These are phyloP conservation scores for Sminthurides aquaticus DNA, from an alignment of 2,888 invertebrate genomes.

Conservation along the genomic window DNA sequence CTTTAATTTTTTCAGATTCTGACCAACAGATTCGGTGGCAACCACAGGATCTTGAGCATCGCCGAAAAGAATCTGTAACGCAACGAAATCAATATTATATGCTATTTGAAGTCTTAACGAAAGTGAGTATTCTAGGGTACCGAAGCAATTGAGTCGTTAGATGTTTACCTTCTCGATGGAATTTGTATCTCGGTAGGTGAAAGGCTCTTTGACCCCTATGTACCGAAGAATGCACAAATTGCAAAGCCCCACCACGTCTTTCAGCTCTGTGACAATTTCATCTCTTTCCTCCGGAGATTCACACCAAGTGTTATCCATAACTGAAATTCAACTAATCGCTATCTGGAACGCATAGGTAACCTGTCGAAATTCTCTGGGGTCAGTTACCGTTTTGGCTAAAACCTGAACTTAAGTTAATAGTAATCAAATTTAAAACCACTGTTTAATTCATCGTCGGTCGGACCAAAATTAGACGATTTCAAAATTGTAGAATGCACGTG, in stretches of 20 bases:
- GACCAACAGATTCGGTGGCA: background rate
- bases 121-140: too few species aligned
- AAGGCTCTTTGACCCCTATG: constrained; percentile 55
- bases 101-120: too few species aligned
- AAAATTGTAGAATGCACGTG: background rate
- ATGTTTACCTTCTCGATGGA: too few species aligned
- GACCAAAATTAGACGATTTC: too few species aligned
- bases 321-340: too few species aligned
- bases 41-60: too few species aligned
- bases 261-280: constrained; percentile 31
- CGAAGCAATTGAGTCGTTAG: background rate
- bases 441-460: too few species aligned
- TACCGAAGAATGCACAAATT: constrained; percentile 62
- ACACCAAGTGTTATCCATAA: constrained; percentile 6
- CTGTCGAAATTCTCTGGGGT: too few species aligned
- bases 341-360: too few species aligned
- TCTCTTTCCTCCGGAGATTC: constrained; percentile 7
- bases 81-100: background rate
- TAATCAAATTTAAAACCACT: too few species aligned
- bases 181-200: constrained; percentile 52
- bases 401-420: too few species aligned
- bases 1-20: constrained; percentile 50
- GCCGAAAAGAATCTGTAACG: constrained; percentile 4
- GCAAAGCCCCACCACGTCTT: constrained; percentile 54
- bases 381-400: too few species aligned